Evolutionary conservation across 2,888 invertebrate species (phyloP).

Genomic region (Cantharis lateralis): DNA sequence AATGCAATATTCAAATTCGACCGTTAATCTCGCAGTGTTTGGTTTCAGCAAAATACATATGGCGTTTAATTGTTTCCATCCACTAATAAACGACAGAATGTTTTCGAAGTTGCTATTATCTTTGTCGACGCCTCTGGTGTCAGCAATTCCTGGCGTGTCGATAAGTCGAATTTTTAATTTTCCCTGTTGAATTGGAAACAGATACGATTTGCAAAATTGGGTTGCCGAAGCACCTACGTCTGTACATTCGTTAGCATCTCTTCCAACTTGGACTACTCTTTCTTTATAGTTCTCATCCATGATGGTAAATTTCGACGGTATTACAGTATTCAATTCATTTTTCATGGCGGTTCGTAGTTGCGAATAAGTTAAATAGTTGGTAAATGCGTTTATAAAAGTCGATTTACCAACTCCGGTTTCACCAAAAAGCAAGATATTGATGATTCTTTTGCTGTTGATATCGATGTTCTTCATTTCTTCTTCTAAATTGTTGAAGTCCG

Average conservation of each 20-base stretch:
- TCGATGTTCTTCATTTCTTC: background rate
- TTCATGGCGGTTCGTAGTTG: conserved; percentile 37
- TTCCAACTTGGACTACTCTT: conserved; percentile 36
- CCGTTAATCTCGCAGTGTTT: conserved; percentile 43
- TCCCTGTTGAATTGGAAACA: conserved; percentile 29
- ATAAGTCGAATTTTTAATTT: conserved; percentile 44
- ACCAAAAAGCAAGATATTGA: conserved; percentile 49
- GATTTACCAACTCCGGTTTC: conserved; percentile 52
- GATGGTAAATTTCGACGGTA: conserved; percentile 43
- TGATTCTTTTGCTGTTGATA: conserved; percentile 28
- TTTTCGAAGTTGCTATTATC: conserved; percentile 38
- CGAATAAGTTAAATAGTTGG: conserved; percentile 44
- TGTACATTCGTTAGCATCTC: conserved; percentile 34
- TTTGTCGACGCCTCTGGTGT: conserved; percentile 35
- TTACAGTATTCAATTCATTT: conserved; percentile 40
- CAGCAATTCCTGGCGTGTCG: conserved; percentile 49
- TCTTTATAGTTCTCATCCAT: conserved; percentile 38
- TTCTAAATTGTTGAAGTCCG: background rate
- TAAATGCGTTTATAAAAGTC: conserved; percentile 50
- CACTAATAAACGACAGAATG: conserved; percentile 42
- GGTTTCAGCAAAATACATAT: conserved; percentile 44
- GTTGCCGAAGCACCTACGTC: conserved; percentile 33
- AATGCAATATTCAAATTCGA: conserved; percentile 48
- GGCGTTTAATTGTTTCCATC: conserved; percentile 44
- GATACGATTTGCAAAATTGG: conserved; percentile 69